These are phyloP conservation scores for Habroteleia sp. DNA, from an alignment of 2,888 invertebrate species.

Conservation along the genomic window DNA sequence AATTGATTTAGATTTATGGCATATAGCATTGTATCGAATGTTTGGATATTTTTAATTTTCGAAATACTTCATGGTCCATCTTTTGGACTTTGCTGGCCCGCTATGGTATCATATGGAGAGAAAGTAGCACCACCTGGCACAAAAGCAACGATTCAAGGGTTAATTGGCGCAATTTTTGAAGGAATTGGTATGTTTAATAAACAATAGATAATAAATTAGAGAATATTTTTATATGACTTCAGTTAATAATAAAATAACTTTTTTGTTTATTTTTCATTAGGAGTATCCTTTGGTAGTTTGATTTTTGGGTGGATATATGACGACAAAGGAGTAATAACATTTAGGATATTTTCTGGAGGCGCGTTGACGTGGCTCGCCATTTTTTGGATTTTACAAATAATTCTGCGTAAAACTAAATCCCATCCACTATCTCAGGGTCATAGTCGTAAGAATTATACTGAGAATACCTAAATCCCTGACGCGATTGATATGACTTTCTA, in stretches of 20 bases:
- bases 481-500: constrained; percentile 15
- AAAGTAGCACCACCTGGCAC: constrained; percentile 91
- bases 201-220: no score
- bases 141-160: constrained; percentile 92
- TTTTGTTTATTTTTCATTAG: no score
- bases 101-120: constrained; percentile 94
- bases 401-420: constrained; percentile 74
- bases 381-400: constrained; percentile 76
- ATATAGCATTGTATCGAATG: constrained; percentile 89
- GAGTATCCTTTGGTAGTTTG: constrained; percentile 90
- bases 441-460: constrained; percentile 73
- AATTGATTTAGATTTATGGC: constrained; percentile 84
- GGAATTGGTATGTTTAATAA: constrained; percentile 88
- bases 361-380: constrained; percentile 82
- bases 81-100: constrained; percentile 92
- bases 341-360: constrained; percentile 87
- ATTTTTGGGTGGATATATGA: constrained; percentile 88
- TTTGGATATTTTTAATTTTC: constrained; percentile 92
- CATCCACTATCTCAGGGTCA: constrained; percentile 76
- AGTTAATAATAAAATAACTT: no score
- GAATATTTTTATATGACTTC: no score
- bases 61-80: constrained; percentile 94
- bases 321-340: constrained; percentile 86
- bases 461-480: constrained; percentile 30
- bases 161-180: constrained; percentile 93